phyloP scores from a whole-genome alignment of 92 coral and sea anemone genomes.

The Pocillopora grandis region DNA sequence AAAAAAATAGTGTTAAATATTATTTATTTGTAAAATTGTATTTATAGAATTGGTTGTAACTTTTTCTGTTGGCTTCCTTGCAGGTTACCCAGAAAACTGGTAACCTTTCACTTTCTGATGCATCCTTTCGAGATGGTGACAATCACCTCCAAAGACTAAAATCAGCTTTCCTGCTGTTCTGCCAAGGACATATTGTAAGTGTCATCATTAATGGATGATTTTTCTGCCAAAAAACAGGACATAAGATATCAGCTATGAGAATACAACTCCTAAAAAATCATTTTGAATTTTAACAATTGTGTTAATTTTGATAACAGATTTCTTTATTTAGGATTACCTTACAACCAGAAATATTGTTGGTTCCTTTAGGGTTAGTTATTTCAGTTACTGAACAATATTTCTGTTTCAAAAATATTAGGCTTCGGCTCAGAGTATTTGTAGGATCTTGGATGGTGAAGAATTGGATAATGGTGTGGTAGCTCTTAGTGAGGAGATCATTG shows the following conservation, averaged over 20 bases:
- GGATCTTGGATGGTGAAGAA: constrained; percentile 47
- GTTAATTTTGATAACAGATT: too few species aligned
- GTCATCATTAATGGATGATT: neutral
- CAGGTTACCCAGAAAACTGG: constrained; percentile 4
- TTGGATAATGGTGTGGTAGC: constrained; percentile 76
- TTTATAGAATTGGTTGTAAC: neutral
- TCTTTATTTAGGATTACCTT: too few species aligned
- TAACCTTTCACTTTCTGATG: constrained; percentile 44
- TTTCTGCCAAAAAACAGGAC: too few species aligned
- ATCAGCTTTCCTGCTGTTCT: constrained; percentile 86
- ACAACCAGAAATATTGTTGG: too few species aligned
- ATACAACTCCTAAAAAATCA: too few species aligned
- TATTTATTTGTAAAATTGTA: too few species aligned
- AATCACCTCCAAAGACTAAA: constrained; percentile 70
- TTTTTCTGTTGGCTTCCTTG: neutral
- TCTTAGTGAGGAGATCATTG: constrained; percentile 89
- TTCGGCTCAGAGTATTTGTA: constrained; percentile 73
- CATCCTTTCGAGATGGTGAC: constrained; percentile 53
- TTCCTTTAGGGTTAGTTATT: neutral
- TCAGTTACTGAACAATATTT: neutral
- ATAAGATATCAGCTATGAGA: too few species aligned
- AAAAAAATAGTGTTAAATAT: neutral
- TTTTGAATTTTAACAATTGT: too few species aligned
- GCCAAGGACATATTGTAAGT: constrained; percentile 88
- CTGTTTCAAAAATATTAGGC: constrained; percentile 43